These are phyloP conservation scores for Sebastes trivittatus DNA, from an alignment of 2,797 vertebrate species.

Conservation along the genomic window DNA sequence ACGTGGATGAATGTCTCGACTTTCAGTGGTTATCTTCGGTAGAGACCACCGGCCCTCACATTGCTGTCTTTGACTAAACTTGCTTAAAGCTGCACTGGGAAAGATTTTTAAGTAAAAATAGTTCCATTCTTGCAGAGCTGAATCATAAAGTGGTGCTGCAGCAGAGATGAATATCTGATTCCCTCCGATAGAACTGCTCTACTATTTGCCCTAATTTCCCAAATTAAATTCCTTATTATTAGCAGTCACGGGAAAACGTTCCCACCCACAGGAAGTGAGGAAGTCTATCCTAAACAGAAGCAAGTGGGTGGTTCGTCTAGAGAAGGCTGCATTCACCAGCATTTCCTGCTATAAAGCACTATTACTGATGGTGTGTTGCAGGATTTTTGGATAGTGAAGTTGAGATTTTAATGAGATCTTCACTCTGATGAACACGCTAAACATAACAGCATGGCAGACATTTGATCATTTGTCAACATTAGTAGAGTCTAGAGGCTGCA, in stretches of 20 bases:
- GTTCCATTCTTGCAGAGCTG: not conserved
- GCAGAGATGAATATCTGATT: not conserved
- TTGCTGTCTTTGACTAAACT: not conserved
- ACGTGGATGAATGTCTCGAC: conserved; percentile 17
- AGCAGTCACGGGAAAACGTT: not conserved
- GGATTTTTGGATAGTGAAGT: not conserved
- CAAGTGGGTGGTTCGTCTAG: not conserved
- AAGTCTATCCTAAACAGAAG: not conserved
- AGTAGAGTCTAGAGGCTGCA: not conserved
- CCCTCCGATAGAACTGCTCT: not conserved
- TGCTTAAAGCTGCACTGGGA: not conserved
- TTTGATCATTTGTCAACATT: not conserved
- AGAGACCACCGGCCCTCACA: conserved; percentile 15
- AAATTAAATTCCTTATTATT: conserved; percentile 19
- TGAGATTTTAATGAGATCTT: not conserved
- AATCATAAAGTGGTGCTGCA: not conserved
- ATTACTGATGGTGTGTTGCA: not conserved
- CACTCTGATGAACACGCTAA: not conserved
- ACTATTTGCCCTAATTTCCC: conserved; percentile 21
- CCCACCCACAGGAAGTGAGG: conserved; percentile 3
- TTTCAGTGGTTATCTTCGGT: conserved; percentile 5
- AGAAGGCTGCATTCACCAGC: not conserved
- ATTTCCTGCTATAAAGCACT: not conserved
- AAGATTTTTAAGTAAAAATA: not conserved
- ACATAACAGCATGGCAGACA: not conserved